Evolutionary conservation across 2,113 vertebrate species (phyloP).

Genomic region (Plestiodon gilberti): DNA sequence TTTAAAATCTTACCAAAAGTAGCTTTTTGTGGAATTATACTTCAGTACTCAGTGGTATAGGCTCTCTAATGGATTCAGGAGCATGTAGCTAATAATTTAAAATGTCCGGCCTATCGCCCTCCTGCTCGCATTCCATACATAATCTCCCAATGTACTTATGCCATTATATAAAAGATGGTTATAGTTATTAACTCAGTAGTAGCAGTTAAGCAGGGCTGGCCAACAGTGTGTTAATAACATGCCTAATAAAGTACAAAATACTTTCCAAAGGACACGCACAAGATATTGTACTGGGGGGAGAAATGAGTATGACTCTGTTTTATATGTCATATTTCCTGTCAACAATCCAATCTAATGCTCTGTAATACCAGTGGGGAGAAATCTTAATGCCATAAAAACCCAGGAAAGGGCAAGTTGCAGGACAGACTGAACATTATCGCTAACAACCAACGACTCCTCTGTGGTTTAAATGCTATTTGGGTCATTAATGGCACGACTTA

Average conservation of each 20-base stretch:
- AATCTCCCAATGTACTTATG: constrained; percentile 23
- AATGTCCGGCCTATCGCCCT: constrained; percentile 38
- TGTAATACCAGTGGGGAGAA: fast-evolving
- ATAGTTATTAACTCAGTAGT: constrained; percentile 32
- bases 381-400: constrained; percentile 13
- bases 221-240: constrained; percentile 43
- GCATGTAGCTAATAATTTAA: constrained; percentile 41
- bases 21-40: constrained; percentile 30
- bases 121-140: not conserved
- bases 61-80: constrained; percentile 21
- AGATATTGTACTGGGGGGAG: not conserved
- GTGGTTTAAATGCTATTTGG: not conserved
- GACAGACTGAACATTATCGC: not conserved
- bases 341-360: not conserved
- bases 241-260: constrained; percentile 38
- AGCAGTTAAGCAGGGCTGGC: constrained; percentile 46
- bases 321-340: not conserved
- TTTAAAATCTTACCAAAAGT: constrained; percentile 30
- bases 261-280: constrained; percentile 4
- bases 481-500: constrained; percentile 27
- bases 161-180: not conserved
- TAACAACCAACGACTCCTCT: fast-evolving
- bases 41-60: constrained; percentile 29
- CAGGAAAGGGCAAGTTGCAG: not conserved
- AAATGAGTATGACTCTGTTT: not conserved